phyloP scores from a whole-genome alignment of 2,797 vertebrate species.

The Enteromius mattozi region DNA sequence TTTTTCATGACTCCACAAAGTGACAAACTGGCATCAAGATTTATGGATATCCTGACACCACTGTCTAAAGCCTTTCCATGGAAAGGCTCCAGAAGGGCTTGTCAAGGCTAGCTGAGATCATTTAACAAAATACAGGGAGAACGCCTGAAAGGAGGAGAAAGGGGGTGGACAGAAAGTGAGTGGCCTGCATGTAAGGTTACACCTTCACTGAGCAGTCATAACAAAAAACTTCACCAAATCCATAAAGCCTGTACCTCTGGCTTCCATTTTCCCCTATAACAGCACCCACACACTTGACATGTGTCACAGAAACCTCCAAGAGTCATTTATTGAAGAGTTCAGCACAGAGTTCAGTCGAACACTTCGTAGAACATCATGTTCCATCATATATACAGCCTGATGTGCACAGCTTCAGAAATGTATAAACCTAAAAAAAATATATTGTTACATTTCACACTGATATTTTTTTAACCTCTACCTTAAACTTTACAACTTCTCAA shows the following conservation, averaged over 20 bases:
- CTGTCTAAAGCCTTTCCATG: conserved; percentile 11
- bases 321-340: conserved; percentile 40
- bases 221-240: conserved; percentile 74
- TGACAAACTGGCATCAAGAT: not conserved
- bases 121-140: conserved; percentile 32
- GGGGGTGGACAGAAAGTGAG: conserved; percentile 52
- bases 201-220: conserved; percentile 75
- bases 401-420: not conserved
- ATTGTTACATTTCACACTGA: not conserved
- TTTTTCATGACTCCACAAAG: not conserved
- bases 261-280: conserved; percentile 53
- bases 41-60: conserved; percentile 31
- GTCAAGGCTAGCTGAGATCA: conserved; percentile 42
- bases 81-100: conserved; percentile 25
- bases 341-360: conserved; percentile 16
- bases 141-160: conserved; percentile 33
- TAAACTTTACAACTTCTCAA: not conserved
- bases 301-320: conserved; percentile 42
- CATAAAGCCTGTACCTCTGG: conserved; percentile 65
- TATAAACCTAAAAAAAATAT: not conserved
- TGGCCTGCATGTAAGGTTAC: conserved; percentile 68
- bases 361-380: conserved; percentile 5
- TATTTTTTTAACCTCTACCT: not conserved
- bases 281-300: conserved; percentile 62
- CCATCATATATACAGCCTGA: not conserved